A percentile compares a stretch with the other conserved stretches of the same genome.
These are phyloP conservation scores for Thecophora atra DNA, from an alignment of 2,888 invertebrate species.

Conservation along the genomic window DNA sequence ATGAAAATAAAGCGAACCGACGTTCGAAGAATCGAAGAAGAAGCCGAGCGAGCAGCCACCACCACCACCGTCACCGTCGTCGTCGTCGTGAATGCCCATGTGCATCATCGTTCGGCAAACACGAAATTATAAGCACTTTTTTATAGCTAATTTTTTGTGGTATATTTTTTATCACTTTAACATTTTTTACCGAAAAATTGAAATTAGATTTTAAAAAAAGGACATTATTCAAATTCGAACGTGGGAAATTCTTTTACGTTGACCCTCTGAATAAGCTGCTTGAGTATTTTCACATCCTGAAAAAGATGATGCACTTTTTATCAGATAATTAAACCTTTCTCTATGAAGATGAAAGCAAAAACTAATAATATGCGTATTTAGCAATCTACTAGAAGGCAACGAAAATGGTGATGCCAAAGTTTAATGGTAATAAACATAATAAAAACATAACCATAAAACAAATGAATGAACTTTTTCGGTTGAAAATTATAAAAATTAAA, in stretches of 20 bases:
- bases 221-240: conserved; percentile 31
- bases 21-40: conserved; percentile 6
- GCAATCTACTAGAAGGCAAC: too few relatives aligned
- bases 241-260: conserved; percentile 15
- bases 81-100: conserved; percentile 16
- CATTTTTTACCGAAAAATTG: too few relatives aligned
- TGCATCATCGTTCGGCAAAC: conserved; percentile 21
- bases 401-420: too few relatives aligned
- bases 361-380: too few relatives aligned
- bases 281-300: not conserved
- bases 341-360: too few relatives aligned
- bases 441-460: too few relatives aligned
- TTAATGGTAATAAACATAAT: too few relatives aligned
- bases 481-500: too few relatives aligned
- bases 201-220: conserved; percentile 21
- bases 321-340: too few relatives aligned
- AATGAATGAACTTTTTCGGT: too few relatives aligned
- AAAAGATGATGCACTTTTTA: not conserved
- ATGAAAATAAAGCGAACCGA: conserved; percentile 12
- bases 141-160: conserved; percentile 6
- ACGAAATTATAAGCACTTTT: conserved; percentile 29
- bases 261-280: conserved; percentile 4
- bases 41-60: conserved; percentile 8
- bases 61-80: too few relatives aligned
- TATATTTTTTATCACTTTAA: conserved; percentile 27